Conservation (phyloP, 2,797 vertebrate genomes). For the Sebastiscus albofasciatus region DNA sequence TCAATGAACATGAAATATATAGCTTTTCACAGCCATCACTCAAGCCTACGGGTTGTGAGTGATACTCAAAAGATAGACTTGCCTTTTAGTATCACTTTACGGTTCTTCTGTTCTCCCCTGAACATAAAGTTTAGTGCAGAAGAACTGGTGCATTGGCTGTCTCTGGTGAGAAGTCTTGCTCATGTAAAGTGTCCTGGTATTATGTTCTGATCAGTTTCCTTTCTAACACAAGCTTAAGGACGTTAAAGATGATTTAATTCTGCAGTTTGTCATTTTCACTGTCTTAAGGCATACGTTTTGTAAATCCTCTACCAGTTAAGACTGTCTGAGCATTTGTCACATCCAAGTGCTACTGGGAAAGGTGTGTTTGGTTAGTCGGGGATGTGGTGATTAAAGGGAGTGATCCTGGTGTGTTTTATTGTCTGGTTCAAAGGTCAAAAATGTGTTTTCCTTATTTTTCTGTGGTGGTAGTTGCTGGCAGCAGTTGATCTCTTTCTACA, state of each 20-base stretch:
- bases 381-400: background rate
- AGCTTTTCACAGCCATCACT: conserved; percentile 11
- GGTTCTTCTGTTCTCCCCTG: background rate
- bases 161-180: background rate
- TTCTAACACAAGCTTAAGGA: background rate
- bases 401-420: background rate
- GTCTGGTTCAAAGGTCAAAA: background rate
- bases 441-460: background rate
- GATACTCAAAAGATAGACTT: background rate
- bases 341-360: background rate
- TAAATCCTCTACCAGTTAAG: background rate
- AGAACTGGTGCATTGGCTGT: background rate
- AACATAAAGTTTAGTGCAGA: conserved; percentile 3
- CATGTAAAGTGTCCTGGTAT: background rate
- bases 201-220: background rate
- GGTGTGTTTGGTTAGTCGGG: background rate
- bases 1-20: background rate
- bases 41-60: background rate
- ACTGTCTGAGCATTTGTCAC: background rate
- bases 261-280: background rate
- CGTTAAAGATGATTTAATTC: background rate
- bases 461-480: background rate
- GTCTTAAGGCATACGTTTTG: background rate
- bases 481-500: background rate
- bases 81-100: background rate